These are phyloP conservation scores for Caenorhabditis becei DNA, from an alignment of 2,888 invertebrate genomes.

Conservation along the genomic window DNA sequence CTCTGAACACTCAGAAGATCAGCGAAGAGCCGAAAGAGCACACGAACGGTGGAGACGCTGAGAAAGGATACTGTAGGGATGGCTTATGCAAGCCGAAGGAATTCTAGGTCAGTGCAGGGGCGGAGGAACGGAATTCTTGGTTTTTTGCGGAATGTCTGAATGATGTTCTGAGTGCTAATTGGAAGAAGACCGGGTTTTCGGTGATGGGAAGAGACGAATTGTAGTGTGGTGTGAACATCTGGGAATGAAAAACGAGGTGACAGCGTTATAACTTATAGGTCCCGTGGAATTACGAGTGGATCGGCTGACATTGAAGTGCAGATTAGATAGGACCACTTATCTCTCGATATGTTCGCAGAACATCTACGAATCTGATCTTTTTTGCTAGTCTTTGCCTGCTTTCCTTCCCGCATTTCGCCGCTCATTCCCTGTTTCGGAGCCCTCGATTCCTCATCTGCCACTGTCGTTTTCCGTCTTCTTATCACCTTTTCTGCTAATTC, in stretches of 20 bases:
- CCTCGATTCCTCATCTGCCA: neutral
- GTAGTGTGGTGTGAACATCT: too few species aligned
- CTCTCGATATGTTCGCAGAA: too few species aligned
- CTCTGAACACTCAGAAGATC: neutral
- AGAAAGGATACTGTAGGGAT: conserved; percentile 3
- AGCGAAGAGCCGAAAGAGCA: neutral
- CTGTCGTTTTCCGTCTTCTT: conserved; percentile 13
- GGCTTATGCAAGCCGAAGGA: conserved; percentile 39
- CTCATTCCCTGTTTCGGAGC: neutral
- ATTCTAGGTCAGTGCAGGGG: conserved; percentile 24
- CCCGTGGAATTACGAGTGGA: too few species aligned
- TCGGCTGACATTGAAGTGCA: too few species aligned
- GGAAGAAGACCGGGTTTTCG: neutral
- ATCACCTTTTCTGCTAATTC: conserved; percentile 12
- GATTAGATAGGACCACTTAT: too few species aligned
- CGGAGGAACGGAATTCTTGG: conserved; percentile 4
- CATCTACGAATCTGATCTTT: neutral
- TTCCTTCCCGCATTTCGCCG: neutral
- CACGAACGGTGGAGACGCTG: conserved; percentile 25
- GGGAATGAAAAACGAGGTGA: too few species aligned
- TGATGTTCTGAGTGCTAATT: neutral
- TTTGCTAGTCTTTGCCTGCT: neutral
- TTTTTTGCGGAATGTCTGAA: neutral
- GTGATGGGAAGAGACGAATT: neutral
- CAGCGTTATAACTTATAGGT: too few species aligned